Conservation (phyloP, 1,140 invertebrate genomes). For the Anoplophora glabripennis region DNA sequence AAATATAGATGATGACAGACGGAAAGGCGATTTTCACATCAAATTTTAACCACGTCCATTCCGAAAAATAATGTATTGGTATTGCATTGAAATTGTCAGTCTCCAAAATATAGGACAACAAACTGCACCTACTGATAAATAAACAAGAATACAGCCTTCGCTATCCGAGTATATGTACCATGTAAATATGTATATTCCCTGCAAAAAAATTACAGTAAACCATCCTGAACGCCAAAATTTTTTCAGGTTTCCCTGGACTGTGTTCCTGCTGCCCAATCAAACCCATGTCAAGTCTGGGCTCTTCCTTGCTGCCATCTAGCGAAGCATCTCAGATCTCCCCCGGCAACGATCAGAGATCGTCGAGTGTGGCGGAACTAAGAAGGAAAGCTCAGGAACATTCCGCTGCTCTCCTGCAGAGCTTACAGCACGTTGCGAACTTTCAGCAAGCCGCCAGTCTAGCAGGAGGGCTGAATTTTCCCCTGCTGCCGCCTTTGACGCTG, state of each 20-base stretch:
- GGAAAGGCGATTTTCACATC: too few species aligned
- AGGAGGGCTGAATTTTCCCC: constrained; percentile 53
- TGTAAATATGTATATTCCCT: too few species aligned
- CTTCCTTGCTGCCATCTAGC: constrained; percentile 33
- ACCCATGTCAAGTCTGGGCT: constrained; percentile 46
- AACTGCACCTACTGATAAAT: too few species aligned
- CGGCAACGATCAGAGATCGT: constrained; percentile 61
- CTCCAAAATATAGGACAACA: too few species aligned
- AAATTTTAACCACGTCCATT: too few species aligned
- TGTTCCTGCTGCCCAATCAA: constrained; percentile 77
- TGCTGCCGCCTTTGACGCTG: constrained; percentile 53
- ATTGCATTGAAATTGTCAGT: too few species aligned
- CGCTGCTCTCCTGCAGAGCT: constrained; percentile 73
- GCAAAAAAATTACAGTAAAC: too few species aligned
- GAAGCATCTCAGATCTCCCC: constrained; percentile 41
- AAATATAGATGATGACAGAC: too few species aligned
- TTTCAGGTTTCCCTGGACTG: constrained; percentile 64
- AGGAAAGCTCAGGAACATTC: constrained; percentile 89
- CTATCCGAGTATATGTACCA: too few species aligned
- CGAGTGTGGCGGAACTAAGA: constrained; percentile 80
- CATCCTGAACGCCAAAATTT: neutral
- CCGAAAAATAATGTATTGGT: too few species aligned
- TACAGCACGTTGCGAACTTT: constrained; percentile 58
- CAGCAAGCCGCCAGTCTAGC: constrained; percentile 56
- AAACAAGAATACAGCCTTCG: too few species aligned